These are phyloP conservation scores for Callimorpha dominula DNA, from an alignment of 2,888 invertebrate species.

Conservation along the genomic window DNA sequence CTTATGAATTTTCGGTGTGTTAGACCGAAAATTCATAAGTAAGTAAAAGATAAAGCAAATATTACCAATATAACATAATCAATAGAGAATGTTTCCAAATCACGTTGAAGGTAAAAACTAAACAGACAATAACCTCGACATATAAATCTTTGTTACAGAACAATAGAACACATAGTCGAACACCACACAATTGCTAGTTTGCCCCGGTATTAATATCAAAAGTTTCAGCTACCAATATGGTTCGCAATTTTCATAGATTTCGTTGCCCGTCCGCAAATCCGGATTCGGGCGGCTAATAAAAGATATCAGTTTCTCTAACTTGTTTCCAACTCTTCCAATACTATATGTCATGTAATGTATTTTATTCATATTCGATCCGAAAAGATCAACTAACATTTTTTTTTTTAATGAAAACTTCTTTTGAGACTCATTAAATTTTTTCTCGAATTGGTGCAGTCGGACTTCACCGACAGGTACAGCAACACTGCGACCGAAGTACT, in stretches of 20 bases:
- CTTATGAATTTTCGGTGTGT: no score
- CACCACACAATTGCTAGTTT: conserved; percentile 46
- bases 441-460: no score
- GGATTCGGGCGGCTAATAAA: conserved; percentile 65
- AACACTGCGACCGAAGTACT: no score
- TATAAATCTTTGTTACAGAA: conserved; percentile 38
- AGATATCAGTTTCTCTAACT: conserved; percentile 69
- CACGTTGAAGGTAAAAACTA: conserved; percentile 7
- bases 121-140: conserved; percentile 9
- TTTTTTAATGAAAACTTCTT: background rate
- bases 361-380: conserved; percentile 2
- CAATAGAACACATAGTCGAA: conserved; percentile 43
- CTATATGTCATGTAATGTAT: background rate
- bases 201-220: conserved; percentile 66
- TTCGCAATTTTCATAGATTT: conserved; percentile 54
- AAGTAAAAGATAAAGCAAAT: no score
- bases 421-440: no score
- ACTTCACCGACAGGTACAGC: no score
- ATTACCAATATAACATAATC: background rate
- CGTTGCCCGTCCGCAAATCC: no score
- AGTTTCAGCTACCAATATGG: conserved; percentile 67
- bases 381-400: background rate
- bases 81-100: background rate
- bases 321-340: conserved; percentile 62
- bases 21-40: no score